Base-by-base conservation (phyloP, 2,797 vertebrate species). In the Cygnus olor region DNA sequence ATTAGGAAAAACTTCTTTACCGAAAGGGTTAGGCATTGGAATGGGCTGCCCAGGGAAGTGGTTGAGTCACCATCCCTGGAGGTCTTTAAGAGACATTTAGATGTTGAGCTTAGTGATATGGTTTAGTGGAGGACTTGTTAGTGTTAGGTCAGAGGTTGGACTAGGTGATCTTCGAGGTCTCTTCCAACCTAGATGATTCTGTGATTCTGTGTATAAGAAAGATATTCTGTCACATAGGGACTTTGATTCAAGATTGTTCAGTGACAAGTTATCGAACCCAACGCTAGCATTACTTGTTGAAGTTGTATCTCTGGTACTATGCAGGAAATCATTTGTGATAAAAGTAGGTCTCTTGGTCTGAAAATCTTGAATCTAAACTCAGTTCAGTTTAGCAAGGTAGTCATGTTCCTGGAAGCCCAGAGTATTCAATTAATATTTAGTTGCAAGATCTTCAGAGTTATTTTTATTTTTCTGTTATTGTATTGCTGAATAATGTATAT, bases 271-370 rank as follows among this genome's bases (percentile, higher is more conserved):
- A n/a, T 8, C 40, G 27, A 82, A 85, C 14, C 25, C 44, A 4
- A 9, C 32, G 28, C 9, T 9, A n/a, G 8, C 14, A 6, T 22
- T 71, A 6, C 8, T 32, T 56, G 8, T 6, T 28, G 8, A 36
- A 85, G 57, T 7, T 34, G 64, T 47, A 6, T 70, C 38, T 34
- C 36, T 0, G 0, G 4, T 58, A 44, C 11, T 63, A 36, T 25
- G 13, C 14, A 73, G 11, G 11, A 76, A 65, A 27, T 60, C 19
- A 57, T 4, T 71, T 85, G 81, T 85, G 27, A 57, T 28, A 60
- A 72, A 87, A 49, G 5, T 34, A 44, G 6, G 3, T 70, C 14
- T 49, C 6, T 15, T 53, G 40, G 34, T 25, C 47, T 68, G 80
- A 72, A 94, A 88, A 65, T 2, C 4, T 80, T n/a, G 65, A 86